These are phyloP conservation scores for Exaiptasia diaphana DNA, from an alignment of 64 coral and sea anemone genomes.

Conservation along the genomic window DNA sequence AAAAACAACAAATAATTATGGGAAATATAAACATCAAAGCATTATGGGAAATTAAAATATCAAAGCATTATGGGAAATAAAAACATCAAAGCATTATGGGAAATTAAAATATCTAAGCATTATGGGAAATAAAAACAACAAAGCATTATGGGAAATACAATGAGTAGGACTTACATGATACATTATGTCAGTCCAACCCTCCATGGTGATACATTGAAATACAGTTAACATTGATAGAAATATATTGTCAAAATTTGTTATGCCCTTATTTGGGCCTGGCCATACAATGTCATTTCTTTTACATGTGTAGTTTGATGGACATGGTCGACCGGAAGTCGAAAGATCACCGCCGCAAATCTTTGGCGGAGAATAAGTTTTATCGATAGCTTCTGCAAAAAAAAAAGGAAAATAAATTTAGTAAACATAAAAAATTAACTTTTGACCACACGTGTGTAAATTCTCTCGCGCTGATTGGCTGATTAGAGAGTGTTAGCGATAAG, in stretches of 20 bases:
- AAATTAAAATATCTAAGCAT: no score
- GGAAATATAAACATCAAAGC: no score
- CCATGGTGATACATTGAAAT: conserved; percentile 97
- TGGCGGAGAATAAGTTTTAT: conserved; percentile 20
- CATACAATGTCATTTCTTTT: conserved; percentile 30
- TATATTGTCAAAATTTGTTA: conserved; percentile 98
- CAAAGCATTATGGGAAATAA: no score
- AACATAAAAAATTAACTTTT: no score
- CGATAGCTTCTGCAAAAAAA: conserved; percentile 48
- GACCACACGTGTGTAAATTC: no score
- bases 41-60: no score
- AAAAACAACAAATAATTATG: no score
- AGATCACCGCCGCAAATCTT: conserved; percentile 46
- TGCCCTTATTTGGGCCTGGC: conserved; percentile 82
- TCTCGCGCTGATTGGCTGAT: no score
- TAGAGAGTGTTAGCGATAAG: no score
- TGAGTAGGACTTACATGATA: conserved; percentile 94
- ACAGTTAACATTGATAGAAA: conserved; percentile 95
- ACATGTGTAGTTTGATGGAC: conserved; percentile 36
- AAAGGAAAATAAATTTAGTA: background rate
- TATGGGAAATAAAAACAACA: no score
- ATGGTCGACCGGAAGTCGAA: conserved; percentile 40
- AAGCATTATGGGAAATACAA: no score
- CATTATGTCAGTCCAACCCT: conserved; percentile 99
- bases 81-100: no score